Evolutionary conservation across 2,113 vertebrate genomes (phyloP).

Genomic region (Sialia sialis): DNA sequence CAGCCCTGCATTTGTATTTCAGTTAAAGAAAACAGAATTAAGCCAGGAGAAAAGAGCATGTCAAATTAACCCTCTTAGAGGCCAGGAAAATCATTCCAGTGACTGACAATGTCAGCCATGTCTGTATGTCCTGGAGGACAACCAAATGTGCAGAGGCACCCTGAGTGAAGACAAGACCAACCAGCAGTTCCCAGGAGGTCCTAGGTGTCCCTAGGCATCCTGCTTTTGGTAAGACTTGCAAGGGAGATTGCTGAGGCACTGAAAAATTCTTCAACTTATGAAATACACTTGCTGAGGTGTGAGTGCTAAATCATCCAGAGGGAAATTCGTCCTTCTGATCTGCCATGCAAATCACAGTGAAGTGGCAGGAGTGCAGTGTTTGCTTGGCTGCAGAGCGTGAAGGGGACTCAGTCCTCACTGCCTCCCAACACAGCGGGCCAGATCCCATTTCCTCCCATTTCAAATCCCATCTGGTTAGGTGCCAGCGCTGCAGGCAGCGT

Average conservation of each 20-base stretch:
- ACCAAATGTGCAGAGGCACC: background rate
- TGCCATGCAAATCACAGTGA: background rate
- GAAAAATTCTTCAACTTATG: background rate
- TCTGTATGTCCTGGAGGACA: background rate
- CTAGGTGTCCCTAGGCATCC: background rate
- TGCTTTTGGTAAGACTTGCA: background rate
- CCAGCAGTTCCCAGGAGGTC: background rate
- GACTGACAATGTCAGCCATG: background rate
- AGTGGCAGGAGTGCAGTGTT: background rate
- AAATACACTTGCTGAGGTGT: background rate
- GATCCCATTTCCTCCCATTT: background rate
- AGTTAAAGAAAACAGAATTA: background rate
- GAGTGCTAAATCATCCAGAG: background rate
- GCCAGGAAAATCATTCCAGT: background rate
- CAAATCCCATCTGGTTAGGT: background rate
- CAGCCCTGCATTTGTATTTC: background rate
- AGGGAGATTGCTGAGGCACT: background rate
- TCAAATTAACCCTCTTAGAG: background rate
- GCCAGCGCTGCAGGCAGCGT: background rate
- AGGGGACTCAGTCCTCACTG: background rate
- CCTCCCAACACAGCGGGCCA: rapidly evolving
- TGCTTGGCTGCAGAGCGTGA: background rate
- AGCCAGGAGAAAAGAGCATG: background rate
- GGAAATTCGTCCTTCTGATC: background rate
- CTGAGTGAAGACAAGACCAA: background rate